Base-by-base conservation (phyloP, 1,140 invertebrate genomes). In the Temnothorax nylanderi region DNA sequence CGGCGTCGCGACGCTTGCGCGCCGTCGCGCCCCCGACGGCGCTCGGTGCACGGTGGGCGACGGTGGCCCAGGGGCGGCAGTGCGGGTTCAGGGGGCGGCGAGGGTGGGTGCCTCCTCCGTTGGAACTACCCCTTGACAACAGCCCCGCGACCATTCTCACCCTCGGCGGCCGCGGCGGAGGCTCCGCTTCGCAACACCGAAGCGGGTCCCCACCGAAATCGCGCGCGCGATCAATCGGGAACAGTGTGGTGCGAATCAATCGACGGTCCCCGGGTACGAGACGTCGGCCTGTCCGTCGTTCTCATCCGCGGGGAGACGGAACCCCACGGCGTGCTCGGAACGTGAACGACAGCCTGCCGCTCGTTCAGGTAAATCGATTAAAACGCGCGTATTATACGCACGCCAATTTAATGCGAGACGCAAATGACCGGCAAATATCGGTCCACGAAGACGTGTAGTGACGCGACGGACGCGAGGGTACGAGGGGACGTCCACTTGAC, bases 31-130 rank as follows among this genome's bases (percentile, higher is more conserved):
- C 51, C 65, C 62, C 67, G 74, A 71, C 58, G 86, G 74, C 81
- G 82, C 56, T 87, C 89, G 89, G 93, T 89, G 91, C 90, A 89
- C 81, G 88, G 88, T 90, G 87, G 86, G 75, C 76, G 82, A 85
- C 92, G 90, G 88, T 88, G 89, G 87, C 87, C 85, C 86, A 89
- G 88, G 92, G 91, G 92, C 88, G 88, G 91, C 93, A 95, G 95
- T 95, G 94, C 93, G 94, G 94, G 94, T 94, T 94, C 93, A 94
- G 93, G 94, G 94, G 95, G 94, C 95, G 92, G 92, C 93, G 94
- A 94, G 94, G 94, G 94, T 94, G 93, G 94, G 92, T 94, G 93
- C 89, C 93, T 93, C 89, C 93, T 93, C 89, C 90, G 89, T 91
- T 89, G 82, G 82, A 90, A 90, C 89, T 87, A 90, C 85, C 89